Evolutionary conservation across 2,888 invertebrate species (phyloP).

Genomic region (Saturnia japonica): DNA sequence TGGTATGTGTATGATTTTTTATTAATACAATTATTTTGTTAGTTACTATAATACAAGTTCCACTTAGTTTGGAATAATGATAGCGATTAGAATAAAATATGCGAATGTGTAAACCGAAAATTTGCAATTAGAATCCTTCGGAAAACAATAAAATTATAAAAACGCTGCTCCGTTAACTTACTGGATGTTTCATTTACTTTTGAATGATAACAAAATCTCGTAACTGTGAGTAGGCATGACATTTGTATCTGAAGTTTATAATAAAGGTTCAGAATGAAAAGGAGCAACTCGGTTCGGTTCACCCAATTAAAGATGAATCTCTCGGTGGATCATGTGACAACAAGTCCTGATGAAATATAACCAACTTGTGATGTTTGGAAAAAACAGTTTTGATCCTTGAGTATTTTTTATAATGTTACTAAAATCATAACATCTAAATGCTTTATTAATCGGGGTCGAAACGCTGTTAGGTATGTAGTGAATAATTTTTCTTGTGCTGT

Average conservation of each 20-base stretch:
- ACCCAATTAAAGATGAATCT: slow-evolving; percentile 79
- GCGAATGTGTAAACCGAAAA: background rate
- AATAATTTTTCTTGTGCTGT: background rate
- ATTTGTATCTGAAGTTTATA: slow-evolving; percentile 42
- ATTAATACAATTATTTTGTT: no score
- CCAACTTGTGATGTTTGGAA: slow-evolving; percentile 42
- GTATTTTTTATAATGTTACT: slow-evolving; percentile 14
- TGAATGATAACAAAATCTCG: background rate
- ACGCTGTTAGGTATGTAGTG: background rate
- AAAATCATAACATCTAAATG: background rate
- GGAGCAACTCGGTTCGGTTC: slow-evolving; percentile 52
- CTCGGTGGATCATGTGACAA: slow-evolving; percentile 75
- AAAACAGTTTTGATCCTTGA: slow-evolving; percentile 53
- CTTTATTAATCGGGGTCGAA: background rate
- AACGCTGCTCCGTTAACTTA: background rate
- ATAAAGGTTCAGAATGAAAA: slow-evolving; percentile 54
- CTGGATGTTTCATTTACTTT: background rate
- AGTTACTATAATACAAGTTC: no score
- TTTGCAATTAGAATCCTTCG: background rate
- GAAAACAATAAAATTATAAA: background rate
- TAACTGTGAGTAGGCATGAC: slow-evolving; percentile 39
- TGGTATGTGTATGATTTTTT: no score
- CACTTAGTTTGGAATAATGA: no score
- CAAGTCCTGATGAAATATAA: slow-evolving; percentile 71
- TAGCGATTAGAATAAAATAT: no score